Percentiles rank a stretch among this genome's conserved stretches.
phyloP scores from a whole-genome alignment of 2,888 invertebrate species.

The Lasioglossum oenotherae region DNA sequence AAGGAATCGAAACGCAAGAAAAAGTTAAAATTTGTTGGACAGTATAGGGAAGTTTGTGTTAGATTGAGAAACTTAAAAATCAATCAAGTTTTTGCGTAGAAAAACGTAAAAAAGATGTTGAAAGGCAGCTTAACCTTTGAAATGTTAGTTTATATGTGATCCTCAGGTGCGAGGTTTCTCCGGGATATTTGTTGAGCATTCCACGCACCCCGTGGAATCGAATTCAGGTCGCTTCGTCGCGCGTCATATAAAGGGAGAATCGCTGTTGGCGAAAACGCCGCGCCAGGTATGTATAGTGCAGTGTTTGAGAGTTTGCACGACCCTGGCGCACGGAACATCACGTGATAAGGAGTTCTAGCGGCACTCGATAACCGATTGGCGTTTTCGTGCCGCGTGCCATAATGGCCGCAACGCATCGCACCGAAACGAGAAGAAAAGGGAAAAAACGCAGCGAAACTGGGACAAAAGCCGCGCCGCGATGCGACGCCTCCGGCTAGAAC shows the following conservation, averaged over 20 bases:
- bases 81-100: neutral
- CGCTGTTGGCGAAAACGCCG: constrained; percentile 33
- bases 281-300: neutral
- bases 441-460: constrained; percentile 25
- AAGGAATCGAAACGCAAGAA: too few species aligned
- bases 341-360: constrained; percentile 37
- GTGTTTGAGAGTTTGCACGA: constrained; percentile 30
- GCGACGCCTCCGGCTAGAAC: constrained; percentile 2
- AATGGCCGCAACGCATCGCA: constrained; percentile 13
- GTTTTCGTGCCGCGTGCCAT: constrained; percentile 28
- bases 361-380: constrained; percentile 17
- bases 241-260: constrained; percentile 45
- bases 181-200: constrained; percentile 18
- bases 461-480: neutral
- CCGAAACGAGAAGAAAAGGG: constrained; percentile 7
- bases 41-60: too few species aligned
- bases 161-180: neutral
- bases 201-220: constrained; percentile 12
- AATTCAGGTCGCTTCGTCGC: constrained; percentile 59
- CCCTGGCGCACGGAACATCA: constrained; percentile 24
- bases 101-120: neutral
- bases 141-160: neutral
- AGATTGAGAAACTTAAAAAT: too few species aligned
- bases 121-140: neutral
- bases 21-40: too few species aligned